Evolutionary conservation across 2,113 vertebrate species (phyloP).

Genomic region (Phylloscopus trochilus): DNA sequence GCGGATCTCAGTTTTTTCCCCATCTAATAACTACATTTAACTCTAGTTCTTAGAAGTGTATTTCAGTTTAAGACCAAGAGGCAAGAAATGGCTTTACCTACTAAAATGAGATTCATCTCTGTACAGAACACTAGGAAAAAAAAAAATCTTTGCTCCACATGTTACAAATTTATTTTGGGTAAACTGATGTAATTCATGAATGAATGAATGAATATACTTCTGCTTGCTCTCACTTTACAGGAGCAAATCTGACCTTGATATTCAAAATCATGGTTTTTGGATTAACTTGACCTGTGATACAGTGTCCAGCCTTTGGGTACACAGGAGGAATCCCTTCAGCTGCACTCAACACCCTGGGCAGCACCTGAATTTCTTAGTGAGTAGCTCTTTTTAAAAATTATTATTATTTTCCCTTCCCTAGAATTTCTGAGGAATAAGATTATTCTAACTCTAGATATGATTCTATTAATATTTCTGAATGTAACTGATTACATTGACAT

Average conservation of each 20-base stretch:
- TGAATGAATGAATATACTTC: not conserved
- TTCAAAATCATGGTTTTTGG: not conserved
- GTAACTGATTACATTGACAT: slow-evolving; percentile 18
- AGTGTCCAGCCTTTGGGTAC: not conserved
- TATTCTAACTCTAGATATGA: slow-evolving; percentile 47
- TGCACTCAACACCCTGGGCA: slow-evolving; percentile 16
- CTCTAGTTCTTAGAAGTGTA: not conserved
- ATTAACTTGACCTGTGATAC: not conserved
- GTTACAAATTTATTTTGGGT: not conserved
- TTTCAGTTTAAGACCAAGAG: not conserved
- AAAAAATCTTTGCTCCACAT: not conserved
- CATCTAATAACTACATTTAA: not conserved
- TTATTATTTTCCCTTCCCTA: not conserved
- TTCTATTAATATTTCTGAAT: slow-evolving; percentile 38
- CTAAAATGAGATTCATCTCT: not conserved
- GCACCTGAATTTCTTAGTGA: not conserved
- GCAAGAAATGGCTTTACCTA: not conserved
- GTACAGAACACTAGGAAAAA: not conserved
- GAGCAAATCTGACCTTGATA: not conserved
- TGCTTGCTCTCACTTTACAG: not conserved
- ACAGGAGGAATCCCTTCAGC: not conserved
- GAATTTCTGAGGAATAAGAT: slow-evolving; percentile 18
- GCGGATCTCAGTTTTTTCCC: not conserved
- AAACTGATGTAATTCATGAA: not conserved
- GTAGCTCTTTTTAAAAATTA: not conserved